These are phyloP conservation scores for Ormyrus labotus DNA, from an alignment of 2,888 invertebrate species.

Conservation along the genomic window DNA sequence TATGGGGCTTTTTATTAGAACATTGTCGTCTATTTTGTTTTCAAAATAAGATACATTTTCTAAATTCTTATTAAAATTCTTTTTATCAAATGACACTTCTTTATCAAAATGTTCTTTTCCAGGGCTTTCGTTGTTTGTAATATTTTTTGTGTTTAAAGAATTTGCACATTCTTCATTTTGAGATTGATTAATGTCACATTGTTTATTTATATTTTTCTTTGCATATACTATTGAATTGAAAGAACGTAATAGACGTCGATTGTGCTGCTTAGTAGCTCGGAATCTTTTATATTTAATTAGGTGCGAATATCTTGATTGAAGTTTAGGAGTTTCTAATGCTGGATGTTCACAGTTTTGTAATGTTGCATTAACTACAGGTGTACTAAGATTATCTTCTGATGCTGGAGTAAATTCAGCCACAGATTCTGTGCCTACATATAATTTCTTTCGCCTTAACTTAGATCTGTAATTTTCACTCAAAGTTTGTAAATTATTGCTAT, in stretches of 20 bases:
- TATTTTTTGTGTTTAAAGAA: too few species aligned
- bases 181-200: not conserved
- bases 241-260: not conserved
- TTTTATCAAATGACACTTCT: too few species aligned
- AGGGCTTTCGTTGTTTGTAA: not conserved
- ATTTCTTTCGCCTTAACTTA: constrained; percentile 61
- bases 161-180: not conserved
- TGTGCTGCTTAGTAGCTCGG: not conserved
- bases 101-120: not conserved
- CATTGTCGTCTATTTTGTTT: too few species aligned
- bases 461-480: constrained; percentile 4
- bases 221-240: too few species aligned
- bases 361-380: not conserved
- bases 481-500: not conserved
- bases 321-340: constrained; percentile 36
- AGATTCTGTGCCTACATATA: constrained; percentile 64
- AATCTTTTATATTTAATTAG: not conserved
- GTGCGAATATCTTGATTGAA: not conserved
- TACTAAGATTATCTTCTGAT: constrained; percentile 31
- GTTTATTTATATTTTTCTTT: not conserved
- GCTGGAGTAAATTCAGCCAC: constrained; percentile 62
- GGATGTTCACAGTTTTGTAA: constrained; percentile 36
- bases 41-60: too few species aligned
- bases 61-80: too few species aligned
- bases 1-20: too few species aligned